Base-by-base conservation (phyloP, 2,797 vertebrate species). In the Steatocranus sp. region DNA sequence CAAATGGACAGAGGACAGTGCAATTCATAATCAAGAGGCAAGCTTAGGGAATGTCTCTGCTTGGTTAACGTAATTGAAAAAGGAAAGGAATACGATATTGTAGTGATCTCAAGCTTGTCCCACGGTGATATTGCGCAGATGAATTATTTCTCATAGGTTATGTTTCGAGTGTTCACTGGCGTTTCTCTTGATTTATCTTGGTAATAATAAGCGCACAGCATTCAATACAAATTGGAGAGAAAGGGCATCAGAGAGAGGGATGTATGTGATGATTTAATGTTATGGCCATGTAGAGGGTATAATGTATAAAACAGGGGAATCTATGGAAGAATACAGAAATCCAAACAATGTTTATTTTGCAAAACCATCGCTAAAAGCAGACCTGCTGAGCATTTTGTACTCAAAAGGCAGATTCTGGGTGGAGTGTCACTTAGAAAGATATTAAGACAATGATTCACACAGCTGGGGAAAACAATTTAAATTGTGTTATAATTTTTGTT, bases 171-270 rank as follows among this genome's bases (percentile, higher is more conserved):
- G 80, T 89, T 89, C 88, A 61, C 83, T 88, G 87, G 89, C 86
- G 87, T 92, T 90, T 87, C 84, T 83, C 73, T 68, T 91, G 90
- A 95, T 92, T 94, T 94, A 93, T 93, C 84, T 79, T 23, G 17
- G 79, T 91, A 94, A 94, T 95, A 93, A 92, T 86, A 78, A 48
- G 23, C 36, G 70, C 46, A 86, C 73, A 58, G 77, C 73, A 38
- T 86, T 75, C 75, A 83, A 81, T 61, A 90, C 68, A 48, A 32
- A 73, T 50, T 32, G 61, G 66, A 61, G 32, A 73, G 81, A 84
- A 63, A 77, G 58, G 54, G 50, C 61, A 76, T 43, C 25, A 6
- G 17, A 79, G 79, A 61, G 82, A 53, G 75, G 79, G 75, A 34
- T 75, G 73, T 51, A 43, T 70, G 83, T 76, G 84, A 53, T 91